phyloP scores from a whole-genome alignment of 2,888 invertebrate species.

The Microplitis deprimator region DNA sequence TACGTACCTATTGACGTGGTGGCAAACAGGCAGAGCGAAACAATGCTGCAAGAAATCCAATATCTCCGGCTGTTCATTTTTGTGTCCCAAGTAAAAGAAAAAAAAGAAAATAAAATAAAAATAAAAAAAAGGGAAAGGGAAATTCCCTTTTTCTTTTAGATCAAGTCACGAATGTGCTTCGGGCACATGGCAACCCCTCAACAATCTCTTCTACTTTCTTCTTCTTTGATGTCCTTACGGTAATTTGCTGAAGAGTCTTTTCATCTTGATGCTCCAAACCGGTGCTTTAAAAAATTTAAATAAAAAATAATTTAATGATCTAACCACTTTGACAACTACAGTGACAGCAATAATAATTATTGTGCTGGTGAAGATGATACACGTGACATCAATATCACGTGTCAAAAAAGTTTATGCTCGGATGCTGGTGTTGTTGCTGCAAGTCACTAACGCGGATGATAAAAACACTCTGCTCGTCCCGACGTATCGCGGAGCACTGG shows the following conservation, averaged over 20 bases:
- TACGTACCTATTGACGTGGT: constrained; percentile 41
- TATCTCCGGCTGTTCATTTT: constrained; percentile 36
- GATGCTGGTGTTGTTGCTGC: constrained; percentile 23
- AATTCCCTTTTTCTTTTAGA: constrained; percentile 28
- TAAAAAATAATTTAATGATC: neutral
- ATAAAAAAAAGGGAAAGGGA: constrained; percentile 10
- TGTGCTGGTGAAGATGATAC: neutral
- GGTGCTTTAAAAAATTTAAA: neutral
- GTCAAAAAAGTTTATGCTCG: constrained; percentile 20
- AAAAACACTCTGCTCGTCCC: constrained; percentile 30
- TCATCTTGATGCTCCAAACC: neutral
- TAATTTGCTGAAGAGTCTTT: constrained; percentile 35
- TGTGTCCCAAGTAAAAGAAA: constrained; percentile 6
- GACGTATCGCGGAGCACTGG: constrained; percentile 39
- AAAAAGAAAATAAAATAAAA: neutral
- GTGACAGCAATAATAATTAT: neutral
- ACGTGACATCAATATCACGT: constrained; percentile 39
- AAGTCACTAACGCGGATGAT: constrained; percentile 14
- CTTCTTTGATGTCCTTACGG: constrained; percentile 29
- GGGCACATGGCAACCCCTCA: constrained; percentile 41
- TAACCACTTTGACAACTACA: neutral
- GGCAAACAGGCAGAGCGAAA: constrained; percentile 34
- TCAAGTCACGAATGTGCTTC: constrained; percentile 36
- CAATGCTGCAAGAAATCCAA: constrained; percentile 39
- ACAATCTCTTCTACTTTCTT: constrained; percentile 21